Evolutionary conservation across 2,888 invertebrate genomes (phyloP).

Genomic region (Drosophila phalerata): DNA sequence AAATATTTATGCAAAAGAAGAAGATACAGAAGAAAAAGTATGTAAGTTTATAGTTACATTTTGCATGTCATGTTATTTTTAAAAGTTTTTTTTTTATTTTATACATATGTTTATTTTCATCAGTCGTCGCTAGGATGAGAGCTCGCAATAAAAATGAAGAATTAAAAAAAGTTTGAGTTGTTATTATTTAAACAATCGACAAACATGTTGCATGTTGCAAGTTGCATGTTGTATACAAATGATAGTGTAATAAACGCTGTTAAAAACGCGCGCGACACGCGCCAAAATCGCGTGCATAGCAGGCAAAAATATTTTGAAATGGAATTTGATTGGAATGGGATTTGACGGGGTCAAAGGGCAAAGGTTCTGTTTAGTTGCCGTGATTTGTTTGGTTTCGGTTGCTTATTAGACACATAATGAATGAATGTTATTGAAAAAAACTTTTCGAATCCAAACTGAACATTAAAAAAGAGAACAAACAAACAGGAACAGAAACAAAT

Average conservation of each 20-base stretch:
- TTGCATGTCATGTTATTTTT: conserved; percentile 7
- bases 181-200: conserved; percentile 12
- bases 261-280: conserved; percentile 20
- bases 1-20: conserved; percentile 14
- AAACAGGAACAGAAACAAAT: conserved; percentile 22
- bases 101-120: background rate
- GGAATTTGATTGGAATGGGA: background rate
- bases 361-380: background rate
- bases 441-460: conserved; percentile 12
- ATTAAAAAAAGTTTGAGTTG: conserved; percentile 13
- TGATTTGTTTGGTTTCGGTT: conserved; percentile 23
- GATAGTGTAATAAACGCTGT: conserved; percentile 17
- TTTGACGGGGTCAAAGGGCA: conserved; percentile 2
- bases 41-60: conserved; percentile 2
- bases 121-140: background rate
- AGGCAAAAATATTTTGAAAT: conserved; percentile 16
- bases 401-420: conserved; percentile 40
- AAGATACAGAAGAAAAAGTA: background rate
- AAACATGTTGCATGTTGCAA: conserved; percentile 21
- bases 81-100: conserved; percentile 3
- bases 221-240: conserved; percentile 38
- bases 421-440: conserved; percentile 21
- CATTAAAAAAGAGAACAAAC: conserved; percentile 17
- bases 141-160: conserved; percentile 5
- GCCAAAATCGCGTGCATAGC: conserved; percentile 20